These are phyloP conservation scores for Romanomermis culicivorax DNA, from an alignment of 2,888 invertebrate species.

Conservation along the genomic window DNA sequence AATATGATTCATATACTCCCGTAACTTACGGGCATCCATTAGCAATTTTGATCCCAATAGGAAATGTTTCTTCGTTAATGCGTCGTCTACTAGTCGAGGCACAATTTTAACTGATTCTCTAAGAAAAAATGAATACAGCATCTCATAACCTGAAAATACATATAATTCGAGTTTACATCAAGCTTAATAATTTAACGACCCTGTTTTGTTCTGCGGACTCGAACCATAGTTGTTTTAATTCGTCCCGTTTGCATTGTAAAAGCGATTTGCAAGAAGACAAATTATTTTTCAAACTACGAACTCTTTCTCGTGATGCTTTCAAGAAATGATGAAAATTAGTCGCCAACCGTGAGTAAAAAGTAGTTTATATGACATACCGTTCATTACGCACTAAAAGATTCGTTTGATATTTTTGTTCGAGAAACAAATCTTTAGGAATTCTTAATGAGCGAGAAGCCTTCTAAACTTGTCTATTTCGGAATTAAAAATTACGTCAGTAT, in stretches of 20 bases:
- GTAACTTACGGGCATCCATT: slow-evolving; percentile 36
- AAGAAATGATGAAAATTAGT: no score
- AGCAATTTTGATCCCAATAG: slow-evolving; percentile 48
- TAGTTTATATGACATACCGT: no score
- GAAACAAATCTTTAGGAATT: no score
- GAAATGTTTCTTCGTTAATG: slow-evolving; percentile 48
- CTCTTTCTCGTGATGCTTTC: slow-evolving; percentile 46
- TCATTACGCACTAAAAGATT: no score
- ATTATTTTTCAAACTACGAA: slow-evolving; percentile 55
- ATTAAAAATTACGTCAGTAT: no score
- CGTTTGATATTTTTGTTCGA: no score
- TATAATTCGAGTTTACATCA: no score
- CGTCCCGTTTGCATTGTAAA: slow-evolving; percentile 69
- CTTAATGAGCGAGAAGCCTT: no score
- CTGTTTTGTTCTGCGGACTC: slow-evolving; percentile 89
- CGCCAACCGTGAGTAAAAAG: no score
- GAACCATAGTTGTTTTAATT: slow-evolving; percentile 73
- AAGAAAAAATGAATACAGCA: slow-evolving; percentile 16
- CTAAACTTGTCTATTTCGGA: no score
- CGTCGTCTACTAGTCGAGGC: slow-evolving; percentile 44
- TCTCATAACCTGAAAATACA: slow-evolving; percentile 25
- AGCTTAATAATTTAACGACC: slow-evolving; percentile 61
- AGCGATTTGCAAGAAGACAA: slow-evolving; percentile 59
- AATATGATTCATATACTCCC: no score
- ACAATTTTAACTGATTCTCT: slow-evolving; percentile 55